Conservation (phyloP, 2,888 invertebrate genomes). For the Amiota mariae region DNA sequence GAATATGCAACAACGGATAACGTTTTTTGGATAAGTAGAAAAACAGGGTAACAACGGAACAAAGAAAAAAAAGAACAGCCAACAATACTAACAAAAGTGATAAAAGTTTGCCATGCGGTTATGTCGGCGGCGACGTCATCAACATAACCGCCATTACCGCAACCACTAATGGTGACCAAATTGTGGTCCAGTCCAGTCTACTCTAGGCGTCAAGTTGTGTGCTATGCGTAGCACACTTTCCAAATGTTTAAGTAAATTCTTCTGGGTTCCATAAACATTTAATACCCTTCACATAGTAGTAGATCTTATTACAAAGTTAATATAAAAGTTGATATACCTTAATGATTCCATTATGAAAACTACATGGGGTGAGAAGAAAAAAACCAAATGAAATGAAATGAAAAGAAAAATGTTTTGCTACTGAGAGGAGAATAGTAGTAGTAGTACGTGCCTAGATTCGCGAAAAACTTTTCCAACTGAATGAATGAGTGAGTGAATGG, state of each 20-base stretch:
- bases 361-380: background rate
- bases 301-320: too few relatives aligned
- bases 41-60: background rate
- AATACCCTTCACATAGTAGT: too few relatives aligned
- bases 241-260: background rate
- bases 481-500: too few relatives aligned
- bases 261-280: too few relatives aligned
- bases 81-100: background rate
- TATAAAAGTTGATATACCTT: too few relatives aligned
- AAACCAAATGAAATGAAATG: slow-evolving; percentile 4
- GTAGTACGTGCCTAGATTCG: slow-evolving; percentile 18
- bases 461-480: background rate
- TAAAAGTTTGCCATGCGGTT: background rate
- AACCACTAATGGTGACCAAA: slow-evolving; percentile 9
- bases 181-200: background rate
- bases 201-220: background rate
- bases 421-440: too few relatives aligned
- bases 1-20: slow-evolving; percentile 19
- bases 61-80: too few relatives aligned
- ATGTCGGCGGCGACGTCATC: too few relatives aligned
- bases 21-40: background rate
- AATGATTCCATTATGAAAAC: too few relatives aligned
- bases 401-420: slow-evolving; percentile 5
- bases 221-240: slow-evolving; percentile 7
- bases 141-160: background rate